phyloP scores from a whole-genome alignment of 64 coral and sea anemone genomes.

The Porites australiensis region DNA sequence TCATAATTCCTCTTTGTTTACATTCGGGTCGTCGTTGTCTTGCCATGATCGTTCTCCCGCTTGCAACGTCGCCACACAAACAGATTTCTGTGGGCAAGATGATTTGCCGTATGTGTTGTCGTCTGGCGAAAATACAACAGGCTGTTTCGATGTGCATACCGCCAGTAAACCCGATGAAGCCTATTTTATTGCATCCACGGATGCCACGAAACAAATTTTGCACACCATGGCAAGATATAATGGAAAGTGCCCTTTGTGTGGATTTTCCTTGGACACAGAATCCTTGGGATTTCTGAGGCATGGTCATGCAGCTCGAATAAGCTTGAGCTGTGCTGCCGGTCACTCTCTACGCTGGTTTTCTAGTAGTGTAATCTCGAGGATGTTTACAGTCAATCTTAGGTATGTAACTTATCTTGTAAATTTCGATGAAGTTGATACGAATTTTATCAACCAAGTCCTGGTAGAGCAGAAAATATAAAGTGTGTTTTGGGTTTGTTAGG shows the following conservation, averaged over 20 bases:
- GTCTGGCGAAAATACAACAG: conserved; percentile 19
- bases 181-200: conserved; percentile 29
- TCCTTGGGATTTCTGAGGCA: conserved; percentile 2
- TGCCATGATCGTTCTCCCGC: background rate
- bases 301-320: conserved; percentile 19
- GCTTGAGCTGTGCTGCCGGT: conserved; percentile 32
- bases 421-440: too few species aligned
- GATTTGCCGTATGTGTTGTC: background rate
- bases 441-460: too few species aligned
- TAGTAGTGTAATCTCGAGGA: background rate
- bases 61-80: conserved; percentile 15
- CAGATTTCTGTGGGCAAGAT: background rate
- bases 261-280: background rate
- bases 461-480: too few species aligned
- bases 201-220: conserved; percentile 19
- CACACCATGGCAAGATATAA: background rate
- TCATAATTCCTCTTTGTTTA: background rate
- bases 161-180: conserved; percentile 2
- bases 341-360: conserved; percentile 44
- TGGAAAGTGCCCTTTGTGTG: conserved; percentile 41
- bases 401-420: background rate
- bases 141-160: conserved; percentile 34
- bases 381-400: background rate
- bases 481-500: too few species aligned
- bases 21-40: conserved; percentile 1